phyloP scores from a whole-genome alignment of 2,113 vertebrate species.

The Scomber scombrus region DNA sequence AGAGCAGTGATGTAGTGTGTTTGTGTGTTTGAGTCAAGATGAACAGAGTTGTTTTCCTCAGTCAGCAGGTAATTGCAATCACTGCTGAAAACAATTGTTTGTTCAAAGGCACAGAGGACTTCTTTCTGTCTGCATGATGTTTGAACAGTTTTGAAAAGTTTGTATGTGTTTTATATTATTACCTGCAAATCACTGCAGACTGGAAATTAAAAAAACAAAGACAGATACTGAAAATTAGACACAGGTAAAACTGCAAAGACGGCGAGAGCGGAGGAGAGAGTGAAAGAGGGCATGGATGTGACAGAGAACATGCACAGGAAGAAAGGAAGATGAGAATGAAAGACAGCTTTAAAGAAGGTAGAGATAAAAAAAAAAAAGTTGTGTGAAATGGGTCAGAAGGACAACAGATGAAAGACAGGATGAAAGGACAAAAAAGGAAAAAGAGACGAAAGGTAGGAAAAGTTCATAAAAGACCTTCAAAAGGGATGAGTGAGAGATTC shows the following conservation, averaged over 20 bases:
- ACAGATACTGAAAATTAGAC: too few species aligned
- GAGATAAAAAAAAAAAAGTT: neutral
- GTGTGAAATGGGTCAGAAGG: neutral
- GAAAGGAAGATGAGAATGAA: conserved; percentile 1
- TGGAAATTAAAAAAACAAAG: too few species aligned
- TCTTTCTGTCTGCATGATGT: too few species aligned
- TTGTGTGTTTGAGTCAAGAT: neutral
- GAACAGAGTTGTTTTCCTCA: too few species aligned
- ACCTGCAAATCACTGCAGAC: too few species aligned
- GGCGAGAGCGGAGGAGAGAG: too few species aligned
- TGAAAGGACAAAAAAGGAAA: conserved; percentile 11
- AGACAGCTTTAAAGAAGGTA: neutral
- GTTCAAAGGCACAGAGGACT: too few species aligned
- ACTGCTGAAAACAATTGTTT: too few species aligned
- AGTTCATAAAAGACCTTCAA: neutral
- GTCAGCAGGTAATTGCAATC: too few species aligned
- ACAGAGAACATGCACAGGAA: neutral
- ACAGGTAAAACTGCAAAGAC: too few species aligned
- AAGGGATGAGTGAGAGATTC: neutral
- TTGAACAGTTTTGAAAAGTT: too few species aligned
- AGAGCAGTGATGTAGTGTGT: conserved; percentile 2
- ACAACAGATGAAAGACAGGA: conserved; percentile 11
- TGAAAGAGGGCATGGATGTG: neutral
- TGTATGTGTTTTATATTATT: too few species aligned
- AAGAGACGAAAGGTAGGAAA: neutral